Conservation (phyloP, 2,888 invertebrate species). For the Drosophila longiperda region DNA sequence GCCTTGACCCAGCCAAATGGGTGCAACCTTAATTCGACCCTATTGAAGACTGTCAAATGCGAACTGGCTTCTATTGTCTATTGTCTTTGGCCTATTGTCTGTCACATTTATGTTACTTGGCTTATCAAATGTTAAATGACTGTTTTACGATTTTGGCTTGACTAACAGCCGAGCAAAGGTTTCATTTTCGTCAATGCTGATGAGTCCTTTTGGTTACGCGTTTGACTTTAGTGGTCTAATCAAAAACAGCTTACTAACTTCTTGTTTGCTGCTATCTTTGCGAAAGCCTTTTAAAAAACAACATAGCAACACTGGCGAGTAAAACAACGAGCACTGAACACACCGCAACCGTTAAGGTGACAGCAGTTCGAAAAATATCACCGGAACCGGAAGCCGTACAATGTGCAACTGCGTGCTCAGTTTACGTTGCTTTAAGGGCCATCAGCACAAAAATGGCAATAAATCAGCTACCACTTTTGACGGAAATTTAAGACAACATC, state of each 20-base stretch:
- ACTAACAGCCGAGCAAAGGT: constrained; percentile 27
- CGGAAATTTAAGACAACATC: constrained; percentile 65
- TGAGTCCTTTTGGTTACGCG: constrained; percentile 10
- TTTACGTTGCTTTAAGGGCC: constrained; percentile 61
- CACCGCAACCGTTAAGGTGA: constrained; percentile 6
- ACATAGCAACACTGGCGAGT: background rate
- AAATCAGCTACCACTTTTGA: constrained; percentile 71
- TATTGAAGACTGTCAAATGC: background rate
- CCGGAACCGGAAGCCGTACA: constrained; percentile 63
- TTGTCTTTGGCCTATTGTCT: constrained; percentile 19
- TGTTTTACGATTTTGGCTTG: constrained; percentile 51
- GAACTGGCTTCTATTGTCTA: constrained; percentile 1
- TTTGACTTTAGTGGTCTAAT: constrained; percentile 53
- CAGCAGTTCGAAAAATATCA: constrained; percentile 33
- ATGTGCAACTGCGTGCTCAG: constrained; percentile 55
- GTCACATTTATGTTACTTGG: constrained; percentile 31
- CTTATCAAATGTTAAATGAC: constrained; percentile 64
- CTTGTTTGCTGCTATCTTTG: constrained; percentile 26
- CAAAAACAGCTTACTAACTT: constrained; percentile 62
- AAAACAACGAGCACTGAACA: background rate
- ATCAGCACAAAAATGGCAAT: constrained; percentile 46
- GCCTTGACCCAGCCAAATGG: constrained; percentile 7
- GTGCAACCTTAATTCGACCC: constrained; percentile 12
- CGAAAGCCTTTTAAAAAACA: constrained; percentile 55
- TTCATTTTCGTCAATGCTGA: constrained; percentile 19